phyloP scores from a whole-genome alignment of 2,113 vertebrate species.

The Stegostoma tigrinum region DNA sequence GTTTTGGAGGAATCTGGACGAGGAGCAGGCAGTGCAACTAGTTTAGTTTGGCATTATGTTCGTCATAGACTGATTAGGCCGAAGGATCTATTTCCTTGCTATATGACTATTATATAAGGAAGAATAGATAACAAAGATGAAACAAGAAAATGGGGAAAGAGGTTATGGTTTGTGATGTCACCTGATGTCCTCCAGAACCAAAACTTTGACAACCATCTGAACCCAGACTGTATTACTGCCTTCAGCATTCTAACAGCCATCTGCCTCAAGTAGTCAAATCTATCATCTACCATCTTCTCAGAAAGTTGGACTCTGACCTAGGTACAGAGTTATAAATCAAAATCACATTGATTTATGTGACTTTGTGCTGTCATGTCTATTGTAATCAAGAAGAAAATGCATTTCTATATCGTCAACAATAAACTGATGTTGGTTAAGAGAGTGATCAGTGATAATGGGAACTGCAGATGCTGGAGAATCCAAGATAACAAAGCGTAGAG shows the following conservation, averaged over 20 bases:
- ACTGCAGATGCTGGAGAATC: no score
- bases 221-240: slow-evolving; percentile 4
- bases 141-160: no score
- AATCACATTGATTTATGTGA: background rate
- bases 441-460: no score
- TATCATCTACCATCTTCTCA: background rate
- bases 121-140: background rate
- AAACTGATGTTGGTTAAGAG: background rate
- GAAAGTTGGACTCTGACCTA: background rate
- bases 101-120: background rate
- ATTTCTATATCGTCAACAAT: background rate
- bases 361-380: background rate
- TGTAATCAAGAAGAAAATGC: background rate
- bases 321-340: background rate
- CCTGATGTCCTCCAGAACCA: background rate
- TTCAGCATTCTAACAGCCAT: background rate
- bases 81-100: no score
- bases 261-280: background rate
- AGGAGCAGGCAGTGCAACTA: no score
- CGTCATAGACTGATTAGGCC: no score
- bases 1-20: no score
- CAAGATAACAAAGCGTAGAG: no score
- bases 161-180: background rate
- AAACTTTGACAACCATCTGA: background rate
- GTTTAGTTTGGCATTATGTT: no score